A percentile compares a stretch with the other conserved stretches of the same genome.
Evolutionary conservation across 2,888 invertebrate species (phyloP).

Genomic region (Fragum sueziense): DNA sequence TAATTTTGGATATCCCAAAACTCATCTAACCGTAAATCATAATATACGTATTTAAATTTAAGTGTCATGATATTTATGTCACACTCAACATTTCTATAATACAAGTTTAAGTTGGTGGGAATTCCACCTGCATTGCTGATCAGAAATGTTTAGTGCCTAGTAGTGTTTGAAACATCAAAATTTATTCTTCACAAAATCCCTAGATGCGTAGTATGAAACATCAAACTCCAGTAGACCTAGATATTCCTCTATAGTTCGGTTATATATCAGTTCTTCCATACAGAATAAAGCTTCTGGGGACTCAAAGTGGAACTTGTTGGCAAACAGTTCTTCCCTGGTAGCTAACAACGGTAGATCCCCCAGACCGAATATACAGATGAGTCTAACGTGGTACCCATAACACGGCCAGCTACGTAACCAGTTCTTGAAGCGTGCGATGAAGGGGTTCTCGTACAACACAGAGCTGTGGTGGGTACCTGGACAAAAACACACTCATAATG

Average conservation of each 20-base stretch:
- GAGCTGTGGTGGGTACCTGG: background rate
- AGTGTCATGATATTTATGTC: no score
- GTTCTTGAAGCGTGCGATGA: slow-evolving; percentile 76
- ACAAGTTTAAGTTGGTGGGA: no score
- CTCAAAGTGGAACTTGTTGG: slow-evolving; percentile 78
- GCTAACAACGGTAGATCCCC: slow-evolving; percentile 77
- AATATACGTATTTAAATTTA: no score
- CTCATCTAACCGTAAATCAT: no score
- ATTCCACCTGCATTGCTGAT: no score
- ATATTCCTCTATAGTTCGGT: slow-evolving; percentile 10
- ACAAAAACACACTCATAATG: no score
- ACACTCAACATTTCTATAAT: no score
- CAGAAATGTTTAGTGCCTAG: no score
- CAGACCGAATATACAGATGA: slow-evolving; percentile 78
- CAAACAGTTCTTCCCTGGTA: slow-evolving; percentile 75
- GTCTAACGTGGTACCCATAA: slow-evolving; percentile 73
- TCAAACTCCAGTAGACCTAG: slow-evolving; percentile 5
- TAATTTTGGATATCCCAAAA: no score
- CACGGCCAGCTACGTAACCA: slow-evolving; percentile 67
- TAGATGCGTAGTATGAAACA: background rate
- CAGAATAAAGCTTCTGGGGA: slow-evolving; percentile 54
- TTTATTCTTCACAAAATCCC: slow-evolving; percentile 9
- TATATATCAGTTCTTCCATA: slow-evolving; percentile 15
- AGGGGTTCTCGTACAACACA: slow-evolving; percentile 58
- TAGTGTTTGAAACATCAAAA: no score